Evolutionary conservation across 1,140 invertebrate species (phyloP).

Genomic region (Araneus ventricosus): DNA sequence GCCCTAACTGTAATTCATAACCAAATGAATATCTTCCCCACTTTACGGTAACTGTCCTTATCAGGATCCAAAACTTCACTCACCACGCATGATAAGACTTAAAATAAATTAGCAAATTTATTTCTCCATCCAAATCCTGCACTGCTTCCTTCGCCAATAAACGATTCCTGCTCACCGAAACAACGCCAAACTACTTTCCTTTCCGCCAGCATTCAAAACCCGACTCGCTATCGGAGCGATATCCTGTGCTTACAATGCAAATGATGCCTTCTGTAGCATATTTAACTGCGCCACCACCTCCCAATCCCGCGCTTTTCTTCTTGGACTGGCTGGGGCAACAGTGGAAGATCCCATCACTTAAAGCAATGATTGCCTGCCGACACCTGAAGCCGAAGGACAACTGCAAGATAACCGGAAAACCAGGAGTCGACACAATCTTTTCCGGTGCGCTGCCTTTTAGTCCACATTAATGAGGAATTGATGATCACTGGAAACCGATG

Average conservation of each 20-base stretch:
- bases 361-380: background rate
- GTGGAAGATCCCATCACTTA: constrained; percentile 32
- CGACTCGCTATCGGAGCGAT: no score
- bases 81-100: no score
- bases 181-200: no score
- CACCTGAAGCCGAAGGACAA: constrained; percentile 1
- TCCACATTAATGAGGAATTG: constrained; percentile 70
- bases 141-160: no score
- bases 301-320: background rate
- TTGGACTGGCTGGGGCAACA: background rate
- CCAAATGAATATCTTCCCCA: no score
- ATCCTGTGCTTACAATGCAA: background rate
- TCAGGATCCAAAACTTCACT: no score
- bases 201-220: no score
- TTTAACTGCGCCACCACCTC: background rate
- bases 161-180: no score
- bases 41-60: no score
- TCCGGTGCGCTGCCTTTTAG: constrained; percentile 33
- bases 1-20: no score
- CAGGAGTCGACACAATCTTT: constrained; percentile 65
- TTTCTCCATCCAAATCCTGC: no score
- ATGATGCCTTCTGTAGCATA: background rate
- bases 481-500: constrained; percentile 42
- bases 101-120: no score
- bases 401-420: constrained; percentile 68